Conservation (phyloP, 1,140 invertebrate genomes). For the Drosophila ambigua region DNA sequence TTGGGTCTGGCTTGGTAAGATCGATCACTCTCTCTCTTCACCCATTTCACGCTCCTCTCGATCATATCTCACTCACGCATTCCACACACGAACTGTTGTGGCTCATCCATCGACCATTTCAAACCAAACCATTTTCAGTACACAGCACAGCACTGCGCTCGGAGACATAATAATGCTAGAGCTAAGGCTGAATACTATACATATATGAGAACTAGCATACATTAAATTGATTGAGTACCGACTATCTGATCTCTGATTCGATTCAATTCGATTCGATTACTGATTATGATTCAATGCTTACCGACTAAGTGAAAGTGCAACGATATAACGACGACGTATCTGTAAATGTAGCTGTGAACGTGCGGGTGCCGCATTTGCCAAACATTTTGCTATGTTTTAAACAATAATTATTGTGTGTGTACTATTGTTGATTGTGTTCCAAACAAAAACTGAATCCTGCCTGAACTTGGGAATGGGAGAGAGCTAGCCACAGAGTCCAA, state of each 20-base stretch:
- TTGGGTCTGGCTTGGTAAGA: no score
- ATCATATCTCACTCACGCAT: slow-evolving; percentile 32
- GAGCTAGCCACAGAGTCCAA: slow-evolving; percentile 83
- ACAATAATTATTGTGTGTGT: slow-evolving; percentile 48
- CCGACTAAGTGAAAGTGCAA: slow-evolving; percentile 75
- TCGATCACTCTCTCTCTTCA: slow-evolving; percentile 1
- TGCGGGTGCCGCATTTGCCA: slow-evolving; percentile 41
- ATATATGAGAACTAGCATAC: slow-evolving; percentile 61
- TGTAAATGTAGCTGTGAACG: slow-evolving; percentile 21
- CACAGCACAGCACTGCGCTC: slow-evolving; percentile 64
- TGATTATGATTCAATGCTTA: slow-evolving; percentile 53
- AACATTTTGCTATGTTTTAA: slow-evolving; percentile 66
- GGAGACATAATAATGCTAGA: slow-evolving; percentile 77
- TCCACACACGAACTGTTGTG: slow-evolving; percentile 30
- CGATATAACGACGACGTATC: slow-evolving; percentile 19
- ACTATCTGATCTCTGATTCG: slow-evolving; percentile 14
- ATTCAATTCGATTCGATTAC: slow-evolving; percentile 21
- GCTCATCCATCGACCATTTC: slow-evolving; percentile 30
- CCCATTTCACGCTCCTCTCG: slow-evolving; percentile 13
- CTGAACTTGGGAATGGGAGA: slow-evolving; percentile 84
- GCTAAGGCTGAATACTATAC: slow-evolving; percentile 43
- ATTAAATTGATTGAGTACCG: not conserved
- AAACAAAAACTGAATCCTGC: slow-evolving; percentile 67
- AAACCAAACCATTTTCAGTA: slow-evolving; percentile 50
- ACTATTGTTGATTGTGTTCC: slow-evolving; percentile 51